Conservation (phyloP, 64 coral and sea anemone genomes). For the Acropora yongei region DNA sequence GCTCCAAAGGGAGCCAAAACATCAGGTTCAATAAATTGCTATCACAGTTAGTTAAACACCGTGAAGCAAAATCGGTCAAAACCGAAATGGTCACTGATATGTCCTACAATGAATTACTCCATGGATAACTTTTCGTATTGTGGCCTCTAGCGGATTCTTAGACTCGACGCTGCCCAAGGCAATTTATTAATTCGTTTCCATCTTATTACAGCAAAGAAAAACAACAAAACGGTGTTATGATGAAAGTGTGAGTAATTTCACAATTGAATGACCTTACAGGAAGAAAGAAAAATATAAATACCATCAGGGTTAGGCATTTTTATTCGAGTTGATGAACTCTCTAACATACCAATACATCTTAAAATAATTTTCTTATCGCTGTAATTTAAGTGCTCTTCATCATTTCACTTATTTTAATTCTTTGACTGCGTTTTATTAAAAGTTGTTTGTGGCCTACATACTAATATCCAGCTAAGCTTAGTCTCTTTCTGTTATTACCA, state of each 20-base stretch:
- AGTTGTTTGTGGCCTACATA: slow-evolving; percentile 7
- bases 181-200: slow-evolving; percentile 12
- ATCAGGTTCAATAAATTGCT: background rate
- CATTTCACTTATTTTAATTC: slow-evolving; percentile 20
- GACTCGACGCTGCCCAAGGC: background rate
- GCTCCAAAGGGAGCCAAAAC: background rate
- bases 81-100: too few relatives aligned
- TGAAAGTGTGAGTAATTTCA: slow-evolving; percentile 9
- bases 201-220: background rate
- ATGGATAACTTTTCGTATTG: too few relatives aligned
- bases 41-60: background rate
- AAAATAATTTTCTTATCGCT: background rate
- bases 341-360: background rate
- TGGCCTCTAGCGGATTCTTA: background rate
- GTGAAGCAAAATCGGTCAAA: background rate
- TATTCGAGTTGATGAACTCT: background rate
- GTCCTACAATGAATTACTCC: too few relatives aligned
- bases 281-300: slow-evolving; percentile 8
- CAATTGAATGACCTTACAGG: background rate
- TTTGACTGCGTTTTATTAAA: slow-evolving; percentile 10
- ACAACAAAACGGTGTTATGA: slow-evolving; percentile 27
- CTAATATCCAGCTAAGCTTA: background rate
- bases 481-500: background rate
- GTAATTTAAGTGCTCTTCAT: background rate
- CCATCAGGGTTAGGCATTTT: background rate